Conservation (phyloP, 2,113 vertebrate species). For the Brienomyrus longianalis region DNA sequence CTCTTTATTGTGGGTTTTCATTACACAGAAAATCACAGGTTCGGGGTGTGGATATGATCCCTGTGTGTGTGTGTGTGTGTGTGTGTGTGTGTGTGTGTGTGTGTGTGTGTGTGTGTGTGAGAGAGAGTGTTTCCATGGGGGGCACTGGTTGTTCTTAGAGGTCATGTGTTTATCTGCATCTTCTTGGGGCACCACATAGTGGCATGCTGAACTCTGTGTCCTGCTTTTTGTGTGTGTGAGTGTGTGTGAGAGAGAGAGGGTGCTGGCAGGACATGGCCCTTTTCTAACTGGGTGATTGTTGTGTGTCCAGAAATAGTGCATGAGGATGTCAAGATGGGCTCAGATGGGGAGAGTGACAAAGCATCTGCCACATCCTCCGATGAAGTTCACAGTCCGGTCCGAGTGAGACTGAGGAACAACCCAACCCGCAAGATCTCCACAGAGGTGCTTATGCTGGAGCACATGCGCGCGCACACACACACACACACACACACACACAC, state of each 20-base stretch:
- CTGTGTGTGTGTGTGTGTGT: background rate
- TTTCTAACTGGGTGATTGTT: background rate
- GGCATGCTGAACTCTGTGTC: background rate
- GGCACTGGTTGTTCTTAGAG: background rate
- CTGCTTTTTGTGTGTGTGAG: background rate
- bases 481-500: background rate
- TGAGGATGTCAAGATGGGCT: slow-evolving; percentile 94
- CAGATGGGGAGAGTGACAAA: slow-evolving; percentile 92
- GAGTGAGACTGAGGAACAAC: slow-evolving; percentile 86
- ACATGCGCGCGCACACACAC: background rate
- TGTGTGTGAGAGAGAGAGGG: background rate
- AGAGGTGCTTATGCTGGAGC: slow-evolving; percentile 62
- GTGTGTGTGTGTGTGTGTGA: background rate
- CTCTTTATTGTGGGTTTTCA: background rate
- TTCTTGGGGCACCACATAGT: background rate
- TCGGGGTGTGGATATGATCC: background rate
- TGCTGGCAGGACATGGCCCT: background rate
- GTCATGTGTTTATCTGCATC: background rate
- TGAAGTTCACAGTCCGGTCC: slow-evolving; percentile 89
- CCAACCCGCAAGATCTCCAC: slow-evolving; percentile 86
- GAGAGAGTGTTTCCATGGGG: background rate
- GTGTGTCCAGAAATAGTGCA: slow-evolving; percentile 79
- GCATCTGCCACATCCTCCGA: slow-evolving; percentile 90
- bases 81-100: background rate
- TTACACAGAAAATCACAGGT: background rate